Evolutionary conservation across 2,888 invertebrate species (phyloP).

Genomic region (Lepidocyrtinus sp.): DNA sequence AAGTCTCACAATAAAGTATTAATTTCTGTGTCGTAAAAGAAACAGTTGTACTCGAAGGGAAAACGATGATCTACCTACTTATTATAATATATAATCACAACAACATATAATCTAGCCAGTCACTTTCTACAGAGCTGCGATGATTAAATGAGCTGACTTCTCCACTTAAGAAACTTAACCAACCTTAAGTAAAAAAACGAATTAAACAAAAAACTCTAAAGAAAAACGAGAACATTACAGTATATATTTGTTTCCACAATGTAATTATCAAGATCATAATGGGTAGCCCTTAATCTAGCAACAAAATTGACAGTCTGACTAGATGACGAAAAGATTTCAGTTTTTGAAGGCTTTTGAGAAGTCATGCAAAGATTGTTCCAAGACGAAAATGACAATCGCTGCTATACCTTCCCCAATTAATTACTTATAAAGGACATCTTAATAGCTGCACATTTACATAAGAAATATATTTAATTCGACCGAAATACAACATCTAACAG

Average conservation of each 20-base stretch:
- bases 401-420: neutral
- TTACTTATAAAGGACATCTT: neutral
- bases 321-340: conserved; percentile 21
- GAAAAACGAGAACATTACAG: neutral
- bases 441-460: neutral
- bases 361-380: neutral
- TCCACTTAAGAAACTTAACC: neutral
- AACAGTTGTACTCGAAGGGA: neutral
- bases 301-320: conserved; percentile 29
- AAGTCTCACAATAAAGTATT: too few relatives aligned
- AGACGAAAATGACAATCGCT: neutral
- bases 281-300: too few relatives aligned
- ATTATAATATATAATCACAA: neutral
- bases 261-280: neutral
- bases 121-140: neutral
- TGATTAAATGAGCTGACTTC: too few relatives aligned
- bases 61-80: neutral
- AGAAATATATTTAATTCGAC: neutral
- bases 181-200: neutral
- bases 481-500: neutral
- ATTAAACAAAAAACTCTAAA: neutral
- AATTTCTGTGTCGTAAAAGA: neutral
- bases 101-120: neutral
- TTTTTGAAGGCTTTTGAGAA: neutral
- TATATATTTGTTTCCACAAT: neutral